Evolutionary conservation across 1,140 invertebrate genomes (phyloP).

Genomic region (Mamestra configurata): DNA sequence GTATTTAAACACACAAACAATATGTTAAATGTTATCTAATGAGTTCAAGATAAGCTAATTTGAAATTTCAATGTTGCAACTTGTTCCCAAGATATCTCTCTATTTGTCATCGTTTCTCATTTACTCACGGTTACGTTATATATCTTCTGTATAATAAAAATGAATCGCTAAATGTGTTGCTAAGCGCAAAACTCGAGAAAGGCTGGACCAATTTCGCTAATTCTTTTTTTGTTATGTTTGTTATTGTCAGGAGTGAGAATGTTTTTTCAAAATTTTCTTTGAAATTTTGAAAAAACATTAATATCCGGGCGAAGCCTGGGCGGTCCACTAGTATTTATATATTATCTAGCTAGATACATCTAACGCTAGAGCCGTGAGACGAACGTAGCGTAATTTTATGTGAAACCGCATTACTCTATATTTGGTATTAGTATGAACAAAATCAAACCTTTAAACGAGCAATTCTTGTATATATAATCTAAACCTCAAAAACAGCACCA

Average conservation of each 20-base stretch:
- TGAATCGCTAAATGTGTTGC: too few relatives aligned
- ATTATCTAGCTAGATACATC: background rate
- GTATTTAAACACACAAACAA: background rate
- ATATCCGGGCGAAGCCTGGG: too few relatives aligned
- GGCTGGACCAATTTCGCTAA: too few relatives aligned
- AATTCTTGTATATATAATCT: too few relatives aligned
- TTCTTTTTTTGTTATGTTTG: too few relatives aligned
- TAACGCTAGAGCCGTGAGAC: background rate
- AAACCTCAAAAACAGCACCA: too few relatives aligned
- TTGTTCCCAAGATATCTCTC: constrained; percentile 21
- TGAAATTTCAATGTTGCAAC: background rate
- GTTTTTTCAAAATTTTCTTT: too few relatives aligned
- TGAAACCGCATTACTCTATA: background rate
- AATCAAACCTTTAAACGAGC: background rate
- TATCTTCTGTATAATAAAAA: too few relatives aligned
- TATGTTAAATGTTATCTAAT: constrained; percentile 10
- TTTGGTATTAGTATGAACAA: background rate
- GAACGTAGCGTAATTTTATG: background rate
- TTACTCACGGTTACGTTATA: constrained; percentile 23
- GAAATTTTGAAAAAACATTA: too few relatives aligned
- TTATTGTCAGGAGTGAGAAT: too few relatives aligned
- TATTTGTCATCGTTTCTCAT: constrained; percentile 12
- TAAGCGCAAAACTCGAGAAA: too few relatives aligned
- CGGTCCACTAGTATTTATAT: too few relatives aligned
- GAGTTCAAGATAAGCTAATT: constrained; percentile 6